Evolutionary conservation across 1,140 invertebrate genomes (phyloP), one percentile per base, ranked within the genome.

Genomic region (Habropoda laboriosa): DNA sequence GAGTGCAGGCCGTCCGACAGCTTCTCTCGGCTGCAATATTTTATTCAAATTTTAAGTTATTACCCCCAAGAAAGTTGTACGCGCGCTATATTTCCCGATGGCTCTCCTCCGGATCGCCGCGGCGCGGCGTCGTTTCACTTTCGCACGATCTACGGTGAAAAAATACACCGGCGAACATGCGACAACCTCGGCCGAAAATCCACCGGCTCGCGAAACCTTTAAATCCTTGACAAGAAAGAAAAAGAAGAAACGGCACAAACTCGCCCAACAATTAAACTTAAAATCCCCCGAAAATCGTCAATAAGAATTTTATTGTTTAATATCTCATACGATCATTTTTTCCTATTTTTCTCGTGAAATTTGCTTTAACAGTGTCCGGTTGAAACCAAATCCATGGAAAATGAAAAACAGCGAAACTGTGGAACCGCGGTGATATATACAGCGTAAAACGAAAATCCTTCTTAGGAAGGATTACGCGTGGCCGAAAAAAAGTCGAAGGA

Each of bases 41-140:
- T 78, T 78, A 78, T 78, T 78, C 75, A 78, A 78, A 78, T 71
- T 78, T 78, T 61, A 61, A 71, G 55, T 60, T 58, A 60, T 60
- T 71, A n/a, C 55, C 24, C 2, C n/a, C 55, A 51, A 70, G 75
- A 71, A 60, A 60, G 64, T 30, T 58, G 24, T 40, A 72, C 55
- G 16, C 24, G 55, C 21, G 12, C 16, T 47, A 40, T 30, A 72
- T 61, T 84, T 79, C 38, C 70, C 67, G 63, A 24, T 21, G 21
- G n/a, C 21, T 68, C 30, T n/a, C 12, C 27, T 7, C 2, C 16
- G 2, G 30, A 68, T 49, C 13, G 21, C 32, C 10, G 27, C 16
- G 2, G 30, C 49, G 32, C 13, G 21, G 18, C 10, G 27, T 24
- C 21, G 45, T 18, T n/a, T 42, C 64, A n/a, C 7, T 66, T 21